Conservation (phyloP, 92 coral and sea anemone species). For the Phenganax marumi region DNA sequence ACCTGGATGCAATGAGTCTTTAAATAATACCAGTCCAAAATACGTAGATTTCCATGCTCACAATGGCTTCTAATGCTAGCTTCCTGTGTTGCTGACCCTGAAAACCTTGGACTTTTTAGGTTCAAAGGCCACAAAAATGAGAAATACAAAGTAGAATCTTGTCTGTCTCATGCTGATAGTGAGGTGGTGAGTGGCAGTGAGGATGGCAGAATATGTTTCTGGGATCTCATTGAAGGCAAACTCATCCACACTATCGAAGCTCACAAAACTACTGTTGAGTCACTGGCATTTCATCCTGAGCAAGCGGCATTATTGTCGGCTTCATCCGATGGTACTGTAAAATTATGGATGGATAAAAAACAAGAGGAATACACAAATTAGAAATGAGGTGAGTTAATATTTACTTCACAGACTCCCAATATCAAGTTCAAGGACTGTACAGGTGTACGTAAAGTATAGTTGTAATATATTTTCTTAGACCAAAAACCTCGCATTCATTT, state of each 20-base stretch:
- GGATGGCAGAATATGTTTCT: constrained; percentile 82
- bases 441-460: too few species aligned
- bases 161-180: constrained; percentile 84
- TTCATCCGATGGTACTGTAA: constrained; percentile 91
- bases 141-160: constrained; percentile 90
- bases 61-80: too few species aligned
- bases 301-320: constrained; percentile 75
- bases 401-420: neutral
- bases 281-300: constrained; percentile 83
- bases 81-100: too few species aligned
- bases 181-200: constrained; percentile 90
- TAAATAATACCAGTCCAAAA: too few species aligned
- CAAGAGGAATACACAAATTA: neutral
- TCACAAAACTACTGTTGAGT: constrained; percentile 71
- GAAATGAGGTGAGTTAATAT: neutral
- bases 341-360: constrained; percentile 78
- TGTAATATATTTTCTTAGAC: too few species aligned
- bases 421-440: too few species aligned
- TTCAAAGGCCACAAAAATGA: constrained; percentile 89
- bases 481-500: too few species aligned
- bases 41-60: too few species aligned
- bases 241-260: constrained; percentile 74
- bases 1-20: too few species aligned
- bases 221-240: constrained; percentile 95
- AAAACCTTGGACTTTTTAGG: constrained; percentile 38